Base-by-base conservation (phyloP, 2,113 vertebrate genomes). In the Brachypodius melanocephalos region DNA sequence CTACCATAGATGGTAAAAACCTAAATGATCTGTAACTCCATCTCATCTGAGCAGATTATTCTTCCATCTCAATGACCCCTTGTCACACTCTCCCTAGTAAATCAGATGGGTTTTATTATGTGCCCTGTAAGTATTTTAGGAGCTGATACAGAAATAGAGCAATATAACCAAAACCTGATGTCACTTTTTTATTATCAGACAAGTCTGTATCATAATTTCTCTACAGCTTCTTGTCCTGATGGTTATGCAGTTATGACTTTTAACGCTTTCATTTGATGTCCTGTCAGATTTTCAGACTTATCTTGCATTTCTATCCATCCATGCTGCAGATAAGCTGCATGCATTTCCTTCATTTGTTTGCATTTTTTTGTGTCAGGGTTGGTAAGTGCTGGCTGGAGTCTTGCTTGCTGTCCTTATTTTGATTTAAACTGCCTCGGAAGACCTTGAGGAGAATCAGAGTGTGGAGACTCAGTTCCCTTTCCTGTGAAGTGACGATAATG, bases 371-470 rank as follows among this genome's bases (percentile, higher is more conserved):
- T 75, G 90, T 48, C 34, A 78, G 52, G 51, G 36, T 88, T 87
- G 85, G 26, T 69, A 54, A 68, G 11, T 62, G 85, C 59, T 88
- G 46, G 10, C 32, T 84, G 73, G 63, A 40, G 17, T 69, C 76
- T 86, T 66, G n/a, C 55, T 69, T 66, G 29, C 63, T 88, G 49
- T 91, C 63, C 49, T 71, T 83, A 17, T 54, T 91, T 88, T 76
- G 59, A 73, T 93, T 87, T 92, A 58, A 83, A 58, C 67, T 91
- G 40, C 32, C 40, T 71, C 0, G 0, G 42, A 88, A 95, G 95
- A 94, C 88, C 85, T 90, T 94, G 93, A 94, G 85, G 88, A 55
- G 88, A 91, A 90, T 91, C 88, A 88, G 88, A 84, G 88, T 67
- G 34, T 91, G 67, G 75, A 88, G 51, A 71, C 79, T 96, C 20